phyloP scores from a whole-genome alignment of 2,797 vertebrate species.

The Antennarius maculatus region DNA sequence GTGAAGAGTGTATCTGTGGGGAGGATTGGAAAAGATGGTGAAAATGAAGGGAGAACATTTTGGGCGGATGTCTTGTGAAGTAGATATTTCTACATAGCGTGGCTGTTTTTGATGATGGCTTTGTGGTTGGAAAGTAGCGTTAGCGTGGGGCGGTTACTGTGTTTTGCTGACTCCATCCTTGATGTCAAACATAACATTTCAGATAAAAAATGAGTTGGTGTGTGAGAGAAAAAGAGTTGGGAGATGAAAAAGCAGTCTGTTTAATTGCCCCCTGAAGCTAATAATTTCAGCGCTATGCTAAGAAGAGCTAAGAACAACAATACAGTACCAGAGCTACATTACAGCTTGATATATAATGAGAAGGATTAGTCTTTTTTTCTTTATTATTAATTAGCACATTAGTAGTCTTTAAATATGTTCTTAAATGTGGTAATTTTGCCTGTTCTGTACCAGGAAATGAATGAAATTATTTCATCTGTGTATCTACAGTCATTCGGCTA shows the following conservation, averaged over 20 bases:
- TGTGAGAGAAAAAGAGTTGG: constrained; percentile 17
- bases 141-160: constrained; percentile 3
- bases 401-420: background rate
- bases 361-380: constrained; percentile 4
- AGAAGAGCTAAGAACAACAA: constrained; percentile 14
- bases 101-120: background rate
- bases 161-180: constrained; percentile 53
- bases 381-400: constrained; percentile 3
- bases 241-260: constrained; percentile 50
- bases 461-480: background rate
- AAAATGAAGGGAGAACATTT: constrained; percentile 52
- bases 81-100: constrained; percentile 9
- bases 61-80: constrained; percentile 32
- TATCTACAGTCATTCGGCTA: background rate
- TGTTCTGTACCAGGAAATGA: background rate
- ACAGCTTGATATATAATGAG: constrained; percentile 11
- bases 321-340: constrained; percentile 10
- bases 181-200: constrained; percentile 41
- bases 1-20: constrained; percentile 2
- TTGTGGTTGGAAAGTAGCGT: background rate
- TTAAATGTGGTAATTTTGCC: background rate
- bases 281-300: constrained; percentile 45
- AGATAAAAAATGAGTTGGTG: constrained; percentile 23
- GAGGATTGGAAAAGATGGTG: constrained; percentile 27
- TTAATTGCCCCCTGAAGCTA: constrained; percentile 68